Conservation (phyloP, 2,797 vertebrate genomes). For the Paguma larvata region DNA sequence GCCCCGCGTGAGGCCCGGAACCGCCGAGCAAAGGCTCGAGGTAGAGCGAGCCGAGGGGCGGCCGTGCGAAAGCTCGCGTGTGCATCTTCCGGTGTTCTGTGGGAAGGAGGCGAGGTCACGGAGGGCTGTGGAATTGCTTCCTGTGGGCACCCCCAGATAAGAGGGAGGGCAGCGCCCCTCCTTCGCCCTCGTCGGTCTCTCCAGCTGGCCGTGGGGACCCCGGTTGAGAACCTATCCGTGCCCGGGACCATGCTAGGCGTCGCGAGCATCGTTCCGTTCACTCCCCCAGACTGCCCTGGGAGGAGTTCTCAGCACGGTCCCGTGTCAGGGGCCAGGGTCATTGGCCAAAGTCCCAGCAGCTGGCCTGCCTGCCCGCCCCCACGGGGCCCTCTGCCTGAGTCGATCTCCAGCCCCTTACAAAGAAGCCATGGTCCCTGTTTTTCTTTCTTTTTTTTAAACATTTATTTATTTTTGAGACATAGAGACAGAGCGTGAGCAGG, state of each 20-base stretch:
- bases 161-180: fast-evolving
- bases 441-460: no score
- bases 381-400: background rate
- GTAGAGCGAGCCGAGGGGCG: no score
- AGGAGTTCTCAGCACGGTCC: background rate
- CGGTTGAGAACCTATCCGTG: background rate
- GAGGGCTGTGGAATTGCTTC: background rate
- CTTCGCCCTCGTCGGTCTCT: no score
- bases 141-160: background rate
- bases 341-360: background rate
- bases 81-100: background rate
- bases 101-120: background rate
- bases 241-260: fast-evolving
- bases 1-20: background rate
- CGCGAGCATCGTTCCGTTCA: fast-evolving
- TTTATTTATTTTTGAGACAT: no score
- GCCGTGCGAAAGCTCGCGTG: fast-evolving
- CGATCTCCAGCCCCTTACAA: background rate
- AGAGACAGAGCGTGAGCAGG: no score
- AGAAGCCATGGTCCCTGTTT: no score
- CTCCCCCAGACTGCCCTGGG: background rate
- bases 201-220: fast-evolving
- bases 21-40: background rate
- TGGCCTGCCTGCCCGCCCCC: background rate
- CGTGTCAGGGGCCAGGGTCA: fast-evolving